A percentile compares a stretch with the other conserved stretches of the same genome.
phyloP scores from a whole-genome alignment of 37 sponge, comb jelly and placozoan genomes.

The Axinella damicornis region DNA sequence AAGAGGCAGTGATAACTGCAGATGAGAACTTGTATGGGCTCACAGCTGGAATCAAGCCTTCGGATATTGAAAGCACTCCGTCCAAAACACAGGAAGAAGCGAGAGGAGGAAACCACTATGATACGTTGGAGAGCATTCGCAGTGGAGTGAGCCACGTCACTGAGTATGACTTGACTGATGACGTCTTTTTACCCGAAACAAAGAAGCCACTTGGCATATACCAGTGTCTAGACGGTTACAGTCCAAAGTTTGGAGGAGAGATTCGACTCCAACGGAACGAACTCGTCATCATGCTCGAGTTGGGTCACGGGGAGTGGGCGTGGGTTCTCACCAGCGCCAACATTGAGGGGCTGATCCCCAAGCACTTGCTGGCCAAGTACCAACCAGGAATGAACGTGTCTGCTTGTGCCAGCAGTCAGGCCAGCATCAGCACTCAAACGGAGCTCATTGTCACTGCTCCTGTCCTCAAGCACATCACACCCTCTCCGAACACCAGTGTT shows the following conservation, averaged over 20 bases:
- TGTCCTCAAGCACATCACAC: not conserved
- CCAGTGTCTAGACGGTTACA: not conserved
- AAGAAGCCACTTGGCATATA: conserved; percentile 62
- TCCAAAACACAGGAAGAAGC: not conserved
- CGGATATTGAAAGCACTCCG: not conserved
- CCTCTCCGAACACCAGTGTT: not conserved
- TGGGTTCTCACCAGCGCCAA: conserved; percentile 41
- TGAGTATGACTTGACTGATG: conserved; percentile 7
- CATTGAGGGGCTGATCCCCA: conserved; percentile 54
- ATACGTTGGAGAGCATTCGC: not conserved
- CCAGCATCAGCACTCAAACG: conserved; percentile 5
- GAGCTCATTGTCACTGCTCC: not conserved
- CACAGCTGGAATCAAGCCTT: conserved; percentile 14
- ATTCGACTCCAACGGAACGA: conserved; percentile 33
- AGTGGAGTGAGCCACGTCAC: not conserved
- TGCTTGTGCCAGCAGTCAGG: too few species aligned
- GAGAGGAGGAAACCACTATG: not conserved
- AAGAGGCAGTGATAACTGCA: conserved; percentile 35
- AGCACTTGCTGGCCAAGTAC: conserved; percentile 36
- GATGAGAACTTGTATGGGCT: not conserved
- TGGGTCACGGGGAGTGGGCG: conserved; percentile 61
- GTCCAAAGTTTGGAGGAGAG: conserved; percentile 45
- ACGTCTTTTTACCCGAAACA: conserved; percentile 33
- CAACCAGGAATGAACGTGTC: not conserved
- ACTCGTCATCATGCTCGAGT: conserved; percentile 49